Percentiles rank a stretch among this genome's conserved stretches.
Evolutionary conservation across 37 sponge, comb jelly and placozoan genomes (phyloP).

Genomic region (Tethya wilhelma): DNA sequence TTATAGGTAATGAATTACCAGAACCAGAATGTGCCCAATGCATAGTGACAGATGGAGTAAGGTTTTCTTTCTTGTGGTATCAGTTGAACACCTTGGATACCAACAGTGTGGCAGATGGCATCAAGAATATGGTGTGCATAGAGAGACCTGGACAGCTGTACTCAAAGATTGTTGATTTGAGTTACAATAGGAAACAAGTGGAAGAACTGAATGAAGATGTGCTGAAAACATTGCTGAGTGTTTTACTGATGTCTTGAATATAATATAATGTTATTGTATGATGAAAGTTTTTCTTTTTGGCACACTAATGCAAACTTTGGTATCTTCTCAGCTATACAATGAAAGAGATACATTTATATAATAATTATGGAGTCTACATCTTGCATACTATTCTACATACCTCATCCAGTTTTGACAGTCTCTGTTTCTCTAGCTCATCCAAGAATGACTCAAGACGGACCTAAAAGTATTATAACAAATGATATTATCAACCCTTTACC

Average conservation of each 20-base stretch:
- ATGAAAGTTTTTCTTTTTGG: neutral
- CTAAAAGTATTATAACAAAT: slow-evolving; percentile 12
- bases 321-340: no score
- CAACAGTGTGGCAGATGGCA: slow-evolving; percentile 18
- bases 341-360: neutral
- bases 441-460: slow-evolving; percentile 62
- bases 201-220: slow-evolving; percentile 43
- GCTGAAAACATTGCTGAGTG: slow-evolving; percentile 31
- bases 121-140: slow-evolving; percentile 65
- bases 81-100: slow-evolving; percentile 77
- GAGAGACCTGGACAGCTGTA: slow-evolving; percentile 44
- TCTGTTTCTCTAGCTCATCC: slow-evolving; percentile 61
- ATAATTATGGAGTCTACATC: neutral
- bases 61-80: slow-evolving; percentile 77
- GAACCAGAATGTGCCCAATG: slow-evolving; percentile 72
- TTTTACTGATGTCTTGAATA: slow-evolving; percentile 17
- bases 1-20: slow-evolving; percentile 41
- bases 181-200: neutral
- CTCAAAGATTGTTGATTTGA: slow-evolving; percentile 8
- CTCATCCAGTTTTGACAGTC: slow-evolving; percentile 44
- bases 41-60: slow-evolving; percentile 71
- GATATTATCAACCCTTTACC: neutral
- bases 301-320: no score
- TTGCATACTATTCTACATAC: no score
- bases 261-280: neutral